Percentiles rank a stretch among this genome's conserved stretches.
phyloP scores from a whole-genome alignment of 1,140 invertebrate genomes.

The Agrypnia vestita region DNA sequence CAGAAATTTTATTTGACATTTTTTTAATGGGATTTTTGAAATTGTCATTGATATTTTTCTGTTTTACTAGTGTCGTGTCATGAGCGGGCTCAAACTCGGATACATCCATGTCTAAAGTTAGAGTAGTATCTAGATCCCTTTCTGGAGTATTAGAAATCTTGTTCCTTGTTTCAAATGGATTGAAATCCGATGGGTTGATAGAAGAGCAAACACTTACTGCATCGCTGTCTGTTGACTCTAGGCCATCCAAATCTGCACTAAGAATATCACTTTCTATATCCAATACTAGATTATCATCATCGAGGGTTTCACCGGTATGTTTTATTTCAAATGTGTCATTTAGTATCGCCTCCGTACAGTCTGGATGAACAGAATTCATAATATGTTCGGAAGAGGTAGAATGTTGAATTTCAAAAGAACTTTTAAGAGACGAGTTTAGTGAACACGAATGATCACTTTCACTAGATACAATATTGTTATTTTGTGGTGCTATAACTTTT shows the following conservation, averaged over 20 bases:
- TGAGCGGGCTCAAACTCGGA: background rate
- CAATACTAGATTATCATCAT: constrained; percentile 6
- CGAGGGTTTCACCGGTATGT: background rate
- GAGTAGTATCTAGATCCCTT: constrained; percentile 25
- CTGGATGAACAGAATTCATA: background rate
- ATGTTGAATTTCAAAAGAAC: constrained; percentile 2
- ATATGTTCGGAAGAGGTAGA: background rate
- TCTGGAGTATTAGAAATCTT: constrained; percentile 48
- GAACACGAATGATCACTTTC: background rate
- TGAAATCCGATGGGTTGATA: constrained; percentile 34
- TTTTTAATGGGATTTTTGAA: background rate
- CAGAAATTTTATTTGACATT: background rate
- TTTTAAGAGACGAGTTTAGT: background rate
- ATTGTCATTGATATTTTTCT: background rate
- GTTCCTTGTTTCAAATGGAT: constrained; percentile 47
- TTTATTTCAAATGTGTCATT: constrained; percentile 27
- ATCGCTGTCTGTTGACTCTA: constrained; percentile 37
- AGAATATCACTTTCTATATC: constrained; percentile 36
- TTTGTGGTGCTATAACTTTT: background rate
- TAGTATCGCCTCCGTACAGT: background rate
- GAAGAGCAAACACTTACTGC: constrained; percentile 34
- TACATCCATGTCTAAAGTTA: background rate
- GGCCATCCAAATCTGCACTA: constrained; percentile 22
- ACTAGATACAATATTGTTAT: background rate
- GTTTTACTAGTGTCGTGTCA: constrained; percentile 1